These are phyloP conservation scores for Melinaea menophilus DNA, from an alignment of 2,888 invertebrate species.

Conservation along the genomic window DNA sequence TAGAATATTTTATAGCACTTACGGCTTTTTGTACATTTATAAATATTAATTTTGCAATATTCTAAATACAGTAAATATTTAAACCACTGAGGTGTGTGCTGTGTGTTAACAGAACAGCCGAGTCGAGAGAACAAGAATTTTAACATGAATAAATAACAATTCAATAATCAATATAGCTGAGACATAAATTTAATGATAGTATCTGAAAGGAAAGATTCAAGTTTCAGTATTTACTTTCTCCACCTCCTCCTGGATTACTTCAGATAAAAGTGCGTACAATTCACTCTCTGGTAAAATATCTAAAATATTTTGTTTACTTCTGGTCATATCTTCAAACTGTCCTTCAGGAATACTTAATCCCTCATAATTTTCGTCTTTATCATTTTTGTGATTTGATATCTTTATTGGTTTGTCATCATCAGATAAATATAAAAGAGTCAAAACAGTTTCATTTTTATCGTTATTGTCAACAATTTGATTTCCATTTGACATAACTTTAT, in stretches of 20 bases:
- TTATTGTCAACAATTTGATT: constrained; percentile 10
- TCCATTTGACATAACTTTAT: constrained; percentile 7
- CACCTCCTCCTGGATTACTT: constrained; percentile 33
- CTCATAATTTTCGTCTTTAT: constrained; percentile 18
- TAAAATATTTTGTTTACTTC: constrained; percentile 24
- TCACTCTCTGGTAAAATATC: constrained; percentile 31
- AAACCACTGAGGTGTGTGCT: no score
- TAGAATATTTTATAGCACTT: no score
- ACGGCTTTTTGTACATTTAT: no score
- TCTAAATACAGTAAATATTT: no score
- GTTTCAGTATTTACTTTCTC: constrained; percentile 22
- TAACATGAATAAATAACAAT: no score
- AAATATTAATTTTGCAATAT: no score
- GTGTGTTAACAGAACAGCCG: no score
- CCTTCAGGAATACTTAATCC: constrained; percentile 28
- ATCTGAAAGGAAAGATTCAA: neutral
- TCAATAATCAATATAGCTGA: neutral
- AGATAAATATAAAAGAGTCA: constrained; percentile 44
- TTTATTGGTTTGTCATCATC: constrained; percentile 37
- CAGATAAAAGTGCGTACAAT: constrained; percentile 36
- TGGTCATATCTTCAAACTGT: constrained; percentile 31
- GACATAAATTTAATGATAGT: neutral
- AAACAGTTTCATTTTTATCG: constrained; percentile 30
- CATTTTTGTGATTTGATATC: constrained; percentile 2
- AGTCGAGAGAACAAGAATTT: no score